Evolutionary conservation across 2,797 vertebrate genomes (phyloP).

Genomic region (Botia almorhae): DNA sequence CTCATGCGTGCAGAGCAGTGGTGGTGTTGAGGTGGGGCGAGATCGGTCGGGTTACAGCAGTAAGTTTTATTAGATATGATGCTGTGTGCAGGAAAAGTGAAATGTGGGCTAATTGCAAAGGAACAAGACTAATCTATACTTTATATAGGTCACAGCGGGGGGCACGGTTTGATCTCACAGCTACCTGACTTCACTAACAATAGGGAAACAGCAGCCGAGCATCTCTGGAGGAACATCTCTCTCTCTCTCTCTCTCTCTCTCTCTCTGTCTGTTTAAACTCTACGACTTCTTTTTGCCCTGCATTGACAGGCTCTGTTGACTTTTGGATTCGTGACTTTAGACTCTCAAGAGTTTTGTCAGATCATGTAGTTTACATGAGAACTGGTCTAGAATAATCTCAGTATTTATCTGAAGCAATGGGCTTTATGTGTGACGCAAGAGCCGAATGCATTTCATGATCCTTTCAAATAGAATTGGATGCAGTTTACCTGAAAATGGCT

Average conservation of each 20-base stretch:
- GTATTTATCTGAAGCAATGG: neutral
- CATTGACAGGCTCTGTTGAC: neutral
- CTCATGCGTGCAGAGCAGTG: conserved; percentile 45
- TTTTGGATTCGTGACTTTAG: neutral
- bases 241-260: neutral
- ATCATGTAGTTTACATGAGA: neutral
- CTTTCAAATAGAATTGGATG: too few relatives aligned
- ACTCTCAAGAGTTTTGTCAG: neutral
- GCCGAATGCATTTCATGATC: too few relatives aligned
- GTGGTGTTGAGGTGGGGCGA: neutral
- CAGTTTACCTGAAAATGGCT: too few relatives aligned
- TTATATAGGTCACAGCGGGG: conserved; percentile 41
- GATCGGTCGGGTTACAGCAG: conserved; percentile 29
- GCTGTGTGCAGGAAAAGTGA: conserved; percentile 31
- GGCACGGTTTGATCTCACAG: conserved; percentile 9
- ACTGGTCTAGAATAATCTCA: neutral
- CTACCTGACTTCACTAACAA: conserved; percentile 44
- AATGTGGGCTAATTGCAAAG: conserved; percentile 53
- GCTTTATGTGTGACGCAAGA: too few relatives aligned
- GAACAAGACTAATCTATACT: conserved; percentile 48
- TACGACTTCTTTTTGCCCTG: neutral
- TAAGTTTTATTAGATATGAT: conserved; percentile 38
- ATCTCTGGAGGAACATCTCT: neutral
- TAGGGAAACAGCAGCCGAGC: conserved; percentile 14
- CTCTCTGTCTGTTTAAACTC: neutral